Evolutionary conservation across 2,888 invertebrate genomes (phyloP).

Genomic region (Autographa gamma): DNA sequence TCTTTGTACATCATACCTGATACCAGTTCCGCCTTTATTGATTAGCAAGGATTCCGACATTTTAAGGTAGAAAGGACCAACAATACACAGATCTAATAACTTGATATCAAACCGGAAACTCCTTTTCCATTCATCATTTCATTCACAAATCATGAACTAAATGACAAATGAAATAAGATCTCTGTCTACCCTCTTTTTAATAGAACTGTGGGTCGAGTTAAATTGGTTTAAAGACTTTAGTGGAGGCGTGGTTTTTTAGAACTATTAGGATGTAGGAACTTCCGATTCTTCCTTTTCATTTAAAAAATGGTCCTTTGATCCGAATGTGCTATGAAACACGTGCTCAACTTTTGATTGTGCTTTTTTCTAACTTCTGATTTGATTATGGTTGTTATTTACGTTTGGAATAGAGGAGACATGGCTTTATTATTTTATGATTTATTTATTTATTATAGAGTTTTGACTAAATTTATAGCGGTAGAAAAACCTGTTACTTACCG

Average conservation of each 20-base stretch:
- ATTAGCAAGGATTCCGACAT: constrained; percentile 35
- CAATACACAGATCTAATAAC: constrained; percentile 53
- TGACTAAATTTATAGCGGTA: not conserved
- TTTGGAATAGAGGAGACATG: constrained; percentile 52
- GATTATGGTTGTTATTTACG: constrained; percentile 53
- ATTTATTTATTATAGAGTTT: not conserved
- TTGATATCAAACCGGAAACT: constrained; percentile 57
- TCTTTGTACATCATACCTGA: not conserved
- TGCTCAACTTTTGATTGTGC: constrained; percentile 62
- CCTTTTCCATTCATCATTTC: constrained; percentile 45
- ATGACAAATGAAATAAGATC: constrained; percentile 21
- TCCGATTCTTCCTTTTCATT: constrained; percentile 71
- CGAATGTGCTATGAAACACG: constrained; percentile 68
- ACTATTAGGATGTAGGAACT: constrained; percentile 55
- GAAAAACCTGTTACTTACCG: not conserved
- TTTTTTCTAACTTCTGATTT: constrained; percentile 61
- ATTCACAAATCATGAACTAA: constrained; percentile 45
- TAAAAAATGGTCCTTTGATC: constrained; percentile 60
- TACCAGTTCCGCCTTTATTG: not conserved
- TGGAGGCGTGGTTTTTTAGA: constrained; percentile 45
- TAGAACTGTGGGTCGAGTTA: constrained; percentile 20
- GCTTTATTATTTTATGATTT: not conserved
- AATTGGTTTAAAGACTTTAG: constrained; percentile 45
- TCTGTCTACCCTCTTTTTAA: not conserved
- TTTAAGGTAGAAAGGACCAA: constrained; percentile 27